Evolutionary conservation across 2,797 vertebrate species (phyloP).

Genomic region (Hylomyscus alleni): DNA sequence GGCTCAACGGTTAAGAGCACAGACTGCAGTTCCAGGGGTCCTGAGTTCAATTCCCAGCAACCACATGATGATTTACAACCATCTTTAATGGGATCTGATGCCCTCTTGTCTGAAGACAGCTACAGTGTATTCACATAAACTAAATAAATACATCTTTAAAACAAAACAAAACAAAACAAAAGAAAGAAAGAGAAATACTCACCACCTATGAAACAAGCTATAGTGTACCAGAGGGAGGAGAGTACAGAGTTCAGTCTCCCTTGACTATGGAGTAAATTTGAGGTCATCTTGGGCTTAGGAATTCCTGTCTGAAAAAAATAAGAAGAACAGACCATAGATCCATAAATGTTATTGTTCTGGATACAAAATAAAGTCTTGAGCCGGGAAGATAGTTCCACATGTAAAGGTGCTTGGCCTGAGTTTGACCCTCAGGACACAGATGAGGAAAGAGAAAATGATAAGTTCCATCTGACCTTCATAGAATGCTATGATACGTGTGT

Average conservation of each 20-base stretch:
- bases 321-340: not conserved
- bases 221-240: no score
- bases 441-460: not conserved
- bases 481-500: not conserved
- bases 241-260: not conserved
- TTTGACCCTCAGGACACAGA: not conserved
- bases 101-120: no score
- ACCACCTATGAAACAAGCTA: not conserved
- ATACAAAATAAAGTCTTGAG: not conserved
- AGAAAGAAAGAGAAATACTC: not conserved
- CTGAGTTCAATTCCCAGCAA: no score
- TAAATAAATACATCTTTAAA: no score
- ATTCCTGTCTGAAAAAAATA: not conserved
- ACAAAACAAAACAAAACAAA: no score
- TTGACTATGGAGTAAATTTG: not conserved
- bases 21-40: no score
- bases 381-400: accelerated
- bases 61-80: no score
- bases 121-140: no score
- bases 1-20: no score
- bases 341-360: constrained; percentile 36
- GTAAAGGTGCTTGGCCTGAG: not conserved
- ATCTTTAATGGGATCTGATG: no score
- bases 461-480: no score
- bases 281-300: not conserved